Base-by-base conservation (phyloP, 2,888 invertebrate genomes). In the Diaprepes abbreviatus region DNA sequence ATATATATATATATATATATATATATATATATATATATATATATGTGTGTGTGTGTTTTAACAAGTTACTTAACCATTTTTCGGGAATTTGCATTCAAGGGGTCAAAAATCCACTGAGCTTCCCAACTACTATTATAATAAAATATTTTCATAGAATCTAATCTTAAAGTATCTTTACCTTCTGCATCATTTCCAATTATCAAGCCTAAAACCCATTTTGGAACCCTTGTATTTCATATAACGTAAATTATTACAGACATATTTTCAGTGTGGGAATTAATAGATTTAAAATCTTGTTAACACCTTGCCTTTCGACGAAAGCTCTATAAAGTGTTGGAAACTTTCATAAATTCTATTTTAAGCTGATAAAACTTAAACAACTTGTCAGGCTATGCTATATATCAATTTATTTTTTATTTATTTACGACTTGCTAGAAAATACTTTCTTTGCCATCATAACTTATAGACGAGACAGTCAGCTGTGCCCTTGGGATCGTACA, bases 381-480 rank as follows among this genome's bases (percentile, higher is more conserved):
- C 63, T 35, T 58, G 69, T 64, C 69, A 28, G 48, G 58, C 31
- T 17, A 4, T n/a, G 31, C 64, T 35, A 64, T 69, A 69, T 64
- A 69, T 69, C 69, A 69, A 69, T 69, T 69, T 69, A 59, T 64
- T 64, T 69, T 69, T 64, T 69, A 67, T 60, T 66, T 66, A 66
- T 60, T 59, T 62, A 55, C 48, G 55, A 24, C 55, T 31, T 52
- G 62, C 43, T 55, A 35, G 55, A 12, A 35, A 52, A 62, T 43
- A 54, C 52, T 52, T 60, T 48, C 38, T 36, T 43, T 19, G 48
- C 62, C 54, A 62, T 59, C 66, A 66, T 66, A 66, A 66, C 33
- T 66, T 59, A 66, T 67, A 35, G 66, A 57, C 43, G 38, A 59
- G 66, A 52, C 54, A 59, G 66, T 59, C 65, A 66, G 59, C 59